Conservation (phyloP, 2,113 vertebrate genomes). For the Zosterops borbonicus region DNA sequence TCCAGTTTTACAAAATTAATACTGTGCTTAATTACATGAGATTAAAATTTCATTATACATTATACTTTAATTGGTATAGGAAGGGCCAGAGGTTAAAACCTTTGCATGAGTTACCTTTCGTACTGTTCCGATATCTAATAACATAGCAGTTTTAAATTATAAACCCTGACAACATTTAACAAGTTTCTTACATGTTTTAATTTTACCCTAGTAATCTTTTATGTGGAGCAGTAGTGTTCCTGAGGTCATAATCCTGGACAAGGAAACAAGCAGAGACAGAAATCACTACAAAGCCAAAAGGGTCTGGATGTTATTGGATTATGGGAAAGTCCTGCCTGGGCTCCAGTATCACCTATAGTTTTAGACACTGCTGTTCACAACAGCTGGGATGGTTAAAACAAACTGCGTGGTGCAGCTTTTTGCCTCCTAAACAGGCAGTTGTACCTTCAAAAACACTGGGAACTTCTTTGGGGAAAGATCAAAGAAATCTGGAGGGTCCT, state of each 20-base stretch:
- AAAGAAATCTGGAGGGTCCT: slow-evolving; percentile 24
- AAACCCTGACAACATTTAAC: slow-evolving; percentile 59
- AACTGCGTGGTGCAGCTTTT: background rate
- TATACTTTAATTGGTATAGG: slow-evolving; percentile 65
- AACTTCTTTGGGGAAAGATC: background rate
- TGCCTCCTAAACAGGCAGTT: background rate
- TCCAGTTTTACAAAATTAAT: slow-evolving; percentile 69
- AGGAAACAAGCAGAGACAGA: slow-evolving; percentile 40
- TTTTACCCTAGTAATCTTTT: slow-evolving; percentile 66
- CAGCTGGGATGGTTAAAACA: background rate
- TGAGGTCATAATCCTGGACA: slow-evolving; percentile 32
- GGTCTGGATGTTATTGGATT: background rate
- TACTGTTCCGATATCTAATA: slow-evolving; percentile 59
- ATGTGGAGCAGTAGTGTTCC: slow-evolving; percentile 11
- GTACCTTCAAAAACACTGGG: background rate
- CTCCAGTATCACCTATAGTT: background rate
- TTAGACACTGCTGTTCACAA: background rate
- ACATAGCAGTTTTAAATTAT: slow-evolving; percentile 58
- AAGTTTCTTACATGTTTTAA: slow-evolving; percentile 66
- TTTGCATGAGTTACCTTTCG: slow-evolving; percentile 49
- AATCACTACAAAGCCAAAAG: slow-evolving; percentile 10
- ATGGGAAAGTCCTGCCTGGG: background rate
- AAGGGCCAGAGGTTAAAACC: slow-evolving; percentile 46
- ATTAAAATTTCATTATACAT: slow-evolving; percentile 66
- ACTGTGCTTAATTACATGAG: slow-evolving; percentile 67